Evolutionary conservation across 2,797 vertebrate species (phyloP), one percentile per base, ranked within the genome.

Genomic region (Pteropus rufus): DNA sequence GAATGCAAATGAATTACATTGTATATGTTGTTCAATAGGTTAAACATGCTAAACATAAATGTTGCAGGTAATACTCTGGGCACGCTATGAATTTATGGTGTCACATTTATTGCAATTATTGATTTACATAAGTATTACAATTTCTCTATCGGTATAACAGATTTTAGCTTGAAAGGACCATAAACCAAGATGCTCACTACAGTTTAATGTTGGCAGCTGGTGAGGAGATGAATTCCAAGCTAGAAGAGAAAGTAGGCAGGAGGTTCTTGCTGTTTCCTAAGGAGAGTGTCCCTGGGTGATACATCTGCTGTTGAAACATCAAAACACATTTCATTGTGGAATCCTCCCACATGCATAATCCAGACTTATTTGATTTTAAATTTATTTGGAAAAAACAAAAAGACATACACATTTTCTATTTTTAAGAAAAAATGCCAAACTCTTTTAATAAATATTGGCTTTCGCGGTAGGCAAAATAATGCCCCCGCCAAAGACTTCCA

Each of bases 231-330:
- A 99, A 99, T 99, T 99, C 99, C 98, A 99, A 99, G 98, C 98
- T 99, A 99, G 99, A 99, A 99, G 99, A 99, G 98, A 98, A 98
- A 96, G 90, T n/a, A 93, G 98, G 99, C 98, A 99, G 99, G 98
- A 99, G 99, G 98, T 99, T 99, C 99, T 99, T 99, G 99, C 99
- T 99, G 99, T 99, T 99, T 99, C 98, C 97, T 98, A 99, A 99
- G 99, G 97, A 98, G 99, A 99, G 98, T 98, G 96, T 99, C 99
- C 99, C 99, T 99, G 98, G 98, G 98, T 99, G 99, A 99, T 99
- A 99, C 99, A 99, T 99, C 99, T 99, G 99, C 99, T 99, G 98
- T 99, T 99, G 99, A 99, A 99, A 99, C 99, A 99, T 99, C 99
- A 99, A 99, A 99, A 99, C 99, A 99, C 98, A 99, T 99, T 99